A percentile compares a stretch with the other conserved stretches of the same genome.
Evolutionary conservation across 2,113 vertebrate genomes (phyloP).

Genomic region (Sterna hirundo): DNA sequence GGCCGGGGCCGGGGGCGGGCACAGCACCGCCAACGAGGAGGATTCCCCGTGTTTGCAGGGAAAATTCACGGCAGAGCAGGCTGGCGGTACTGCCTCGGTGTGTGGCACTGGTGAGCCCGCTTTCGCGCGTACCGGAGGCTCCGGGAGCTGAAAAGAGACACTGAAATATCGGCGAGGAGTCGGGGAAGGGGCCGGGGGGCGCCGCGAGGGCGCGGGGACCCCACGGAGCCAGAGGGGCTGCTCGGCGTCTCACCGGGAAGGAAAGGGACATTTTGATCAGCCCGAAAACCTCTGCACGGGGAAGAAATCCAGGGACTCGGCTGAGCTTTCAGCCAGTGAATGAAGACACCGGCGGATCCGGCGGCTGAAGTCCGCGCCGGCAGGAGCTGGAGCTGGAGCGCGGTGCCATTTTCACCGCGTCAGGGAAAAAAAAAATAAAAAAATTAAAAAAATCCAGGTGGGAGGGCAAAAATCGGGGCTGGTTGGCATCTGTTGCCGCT

Average conservation of each 20-base stretch:
- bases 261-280: not conserved
- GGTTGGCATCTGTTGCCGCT: not conserved
- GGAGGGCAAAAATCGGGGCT: not conserved
- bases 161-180: not conserved
- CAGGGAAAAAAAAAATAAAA: not conserved
- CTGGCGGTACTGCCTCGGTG: conserved; percentile 30
- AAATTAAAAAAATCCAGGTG: not conserved
- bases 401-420: conserved; percentile 28
- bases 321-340: not conserved
- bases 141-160: not conserved
- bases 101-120: conserved; percentile 52
- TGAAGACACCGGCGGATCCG: not conserved
- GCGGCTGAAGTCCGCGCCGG: not conserved
- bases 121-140: not conserved
- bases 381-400: not conserved
- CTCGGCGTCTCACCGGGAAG: not conserved
- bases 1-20: not conserved
- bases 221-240: not conserved
- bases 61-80: not conserved
- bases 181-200: not conserved
- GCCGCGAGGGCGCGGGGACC: not conserved
- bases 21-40: not conserved
- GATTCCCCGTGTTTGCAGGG: not conserved
- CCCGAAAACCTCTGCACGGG: not conserved
- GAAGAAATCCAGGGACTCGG: not conserved